Evolutionary conservation across 2,888 invertebrate species (phyloP), one percentile per base, ranked within the genome.

Genomic region (Hanleya hanleyi): DNA sequence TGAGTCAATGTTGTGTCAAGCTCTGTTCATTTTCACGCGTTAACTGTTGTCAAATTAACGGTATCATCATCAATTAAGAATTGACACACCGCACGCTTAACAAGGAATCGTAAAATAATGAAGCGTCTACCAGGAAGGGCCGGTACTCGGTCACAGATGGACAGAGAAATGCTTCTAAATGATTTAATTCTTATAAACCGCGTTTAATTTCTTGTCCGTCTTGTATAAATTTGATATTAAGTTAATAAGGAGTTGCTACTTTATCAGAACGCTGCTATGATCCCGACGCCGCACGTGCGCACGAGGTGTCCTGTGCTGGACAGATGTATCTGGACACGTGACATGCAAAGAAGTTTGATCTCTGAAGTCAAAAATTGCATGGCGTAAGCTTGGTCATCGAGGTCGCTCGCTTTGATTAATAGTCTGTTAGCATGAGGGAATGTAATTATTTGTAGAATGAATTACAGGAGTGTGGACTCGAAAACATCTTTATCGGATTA

Each of bases 401-500:
- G 29, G 57, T 57, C 57, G 57, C 9, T 57, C 32, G 15, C 32
- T 57, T 22, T 57, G 57, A 57, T 57, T 57, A 57, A 57, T 57
- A 57, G 57, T 29, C 22, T 57, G 57, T 57, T 57, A 57, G 57
- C 57, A 57, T 57, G 57, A 29, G 57, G 57, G 57, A 57, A 57
- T 57, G 57, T 57, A 57, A 57, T 57, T 57, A 57, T 57, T 57
- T 57, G 57, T 29, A 57, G 57, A 57, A 57, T 57, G 57, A 29
- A 57, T 29, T 29, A 57, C 57, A 29, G 57, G 57, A 57, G 57
- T 57, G 57, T 57, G 57, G 57, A 57, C 57, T 22, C 32, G 57
- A 57, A 57, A 57, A 57, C 57, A 57, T 29, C 57, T 57, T 57
- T 57, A 57, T 57, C 22, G 57, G 57, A 57, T 57, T 57, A 57